Conservation (phyloP, 2,888 invertebrate genomes). For the Temnothorax unifasciatus region DNA sequence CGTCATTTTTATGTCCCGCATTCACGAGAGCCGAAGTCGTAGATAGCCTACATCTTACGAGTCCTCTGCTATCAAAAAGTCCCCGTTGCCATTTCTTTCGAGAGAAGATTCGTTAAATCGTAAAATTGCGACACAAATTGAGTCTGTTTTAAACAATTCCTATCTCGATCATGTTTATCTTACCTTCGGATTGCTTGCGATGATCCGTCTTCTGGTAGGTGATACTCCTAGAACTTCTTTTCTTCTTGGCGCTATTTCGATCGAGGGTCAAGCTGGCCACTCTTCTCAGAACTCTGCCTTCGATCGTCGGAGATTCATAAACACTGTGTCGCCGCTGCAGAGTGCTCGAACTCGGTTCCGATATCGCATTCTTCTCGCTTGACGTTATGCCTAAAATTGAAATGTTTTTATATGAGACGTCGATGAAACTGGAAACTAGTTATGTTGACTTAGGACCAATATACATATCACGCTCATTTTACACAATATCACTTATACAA, state of each 20-base stretch:
- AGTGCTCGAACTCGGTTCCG: background rate
- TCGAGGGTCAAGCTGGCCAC: conserved; percentile 94
- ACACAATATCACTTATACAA: conserved; percentile 2
- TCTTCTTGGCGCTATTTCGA: conserved; percentile 89
- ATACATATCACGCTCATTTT: background rate
- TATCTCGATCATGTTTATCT: background rate
- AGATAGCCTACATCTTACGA: background rate
- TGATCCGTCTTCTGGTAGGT: background rate
- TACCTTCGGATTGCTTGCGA: conserved; percentile 25
- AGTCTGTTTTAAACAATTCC: background rate
- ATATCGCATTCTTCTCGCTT: conserved; percentile 9
- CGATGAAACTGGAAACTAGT: background rate
- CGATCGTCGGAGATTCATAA: conserved; percentile 87
- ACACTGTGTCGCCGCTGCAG: conserved; percentile 85
- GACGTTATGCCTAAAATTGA: conserved; percentile 13
- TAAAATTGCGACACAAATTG: background rate
- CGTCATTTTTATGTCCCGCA: background rate
- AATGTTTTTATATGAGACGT: background rate
- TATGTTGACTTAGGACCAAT: background rate
- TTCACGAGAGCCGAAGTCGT: background rate
- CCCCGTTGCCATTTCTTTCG: background rate
- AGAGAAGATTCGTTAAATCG: background rate
- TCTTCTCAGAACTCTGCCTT: conserved; percentile 92
- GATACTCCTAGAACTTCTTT: conserved; percentile 79
- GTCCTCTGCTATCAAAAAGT: background rate